Evolutionary conservation across 2,888 invertebrate genomes (phyloP), one percentile per base, ranked within the genome.

Genomic region (Phalangium opilio): DNA sequence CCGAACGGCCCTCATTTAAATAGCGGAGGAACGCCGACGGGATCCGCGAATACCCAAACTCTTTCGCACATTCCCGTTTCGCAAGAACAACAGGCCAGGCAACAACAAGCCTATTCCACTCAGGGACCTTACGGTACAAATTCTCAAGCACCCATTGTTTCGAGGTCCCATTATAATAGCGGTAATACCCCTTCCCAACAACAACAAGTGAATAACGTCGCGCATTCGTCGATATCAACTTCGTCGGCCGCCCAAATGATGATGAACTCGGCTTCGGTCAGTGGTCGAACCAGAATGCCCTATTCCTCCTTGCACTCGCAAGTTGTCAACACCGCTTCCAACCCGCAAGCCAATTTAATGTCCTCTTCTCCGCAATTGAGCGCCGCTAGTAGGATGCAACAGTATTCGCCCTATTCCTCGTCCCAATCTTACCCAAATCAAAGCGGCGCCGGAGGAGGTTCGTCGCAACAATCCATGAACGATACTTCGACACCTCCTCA

Each of bases 111-210:
- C 38, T 53, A 42, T 50, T 45, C 38, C 15, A 18, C 53, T 53
- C 53, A 53, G 53, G 53, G 53, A 53, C 53, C 50, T 38, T 53
- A 53, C 47, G 17, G 19, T 20, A 47, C 47, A 39, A 43, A 48
- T 36, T 52, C 52, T 44, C 53, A 53, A 43, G 5, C 4, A 27
- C 35, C 53, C 39, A 34, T 46, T 20, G 34, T 47, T 14, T 48
- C 47, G 35, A 49, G 50, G 44, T 49, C 50, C 40, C 53, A 49
- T 43, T 53, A 51, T 35, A 52, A 43, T 47, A 54, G 44, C 46
- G 33, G 43, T 41, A 52, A 45, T 10, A 40, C 45, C n/a, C 52
- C 39, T 35, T 7, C 45, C 32, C 27, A 44, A 38, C 48, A 45
- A 33, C 48, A 46, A 15, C 52, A 47, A 27, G 27, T 27, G 4